phyloP scores from a whole-genome alignment of 2,113 vertebrate genomes.

The Mus pahari region DNA sequence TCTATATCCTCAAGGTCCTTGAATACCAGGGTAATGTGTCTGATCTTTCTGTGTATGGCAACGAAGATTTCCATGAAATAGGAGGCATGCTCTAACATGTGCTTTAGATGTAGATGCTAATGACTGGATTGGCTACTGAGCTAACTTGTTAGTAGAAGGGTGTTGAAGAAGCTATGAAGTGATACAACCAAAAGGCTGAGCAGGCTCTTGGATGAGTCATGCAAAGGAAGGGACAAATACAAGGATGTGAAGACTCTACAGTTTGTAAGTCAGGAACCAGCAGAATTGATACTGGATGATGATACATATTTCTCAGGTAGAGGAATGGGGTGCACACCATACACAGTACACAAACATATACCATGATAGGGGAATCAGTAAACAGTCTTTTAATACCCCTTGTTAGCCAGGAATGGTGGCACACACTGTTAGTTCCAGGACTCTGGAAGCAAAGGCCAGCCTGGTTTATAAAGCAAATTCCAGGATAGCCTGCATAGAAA shows the following conservation, averaged over 20 bases:
- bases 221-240: slow-evolving; percentile 11
- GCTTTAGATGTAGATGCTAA: background rate
- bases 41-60: background rate
- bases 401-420: background rate
- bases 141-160: background rate
- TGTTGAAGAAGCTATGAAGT: background rate
- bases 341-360: background rate
- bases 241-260: background rate
- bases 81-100: background rate
- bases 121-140: background rate
- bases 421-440: background rate
- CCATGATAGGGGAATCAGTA: background rate
- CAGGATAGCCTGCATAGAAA: background rate
- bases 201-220: background rate
- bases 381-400: background rate
- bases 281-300: background rate
- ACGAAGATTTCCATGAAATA: background rate
- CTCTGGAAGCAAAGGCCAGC: background rate
- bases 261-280: background rate
- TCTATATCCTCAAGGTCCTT: background rate
- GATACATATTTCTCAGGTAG: background rate
- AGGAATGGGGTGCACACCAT: background rate
- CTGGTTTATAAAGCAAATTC: background rate
- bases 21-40: background rate
- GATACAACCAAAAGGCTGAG: background rate